Evolutionary conservation across 2,797 vertebrate species (phyloP), one percentile per base, ranked within the genome.

Genomic region (Enteromius treurensis): DNA sequence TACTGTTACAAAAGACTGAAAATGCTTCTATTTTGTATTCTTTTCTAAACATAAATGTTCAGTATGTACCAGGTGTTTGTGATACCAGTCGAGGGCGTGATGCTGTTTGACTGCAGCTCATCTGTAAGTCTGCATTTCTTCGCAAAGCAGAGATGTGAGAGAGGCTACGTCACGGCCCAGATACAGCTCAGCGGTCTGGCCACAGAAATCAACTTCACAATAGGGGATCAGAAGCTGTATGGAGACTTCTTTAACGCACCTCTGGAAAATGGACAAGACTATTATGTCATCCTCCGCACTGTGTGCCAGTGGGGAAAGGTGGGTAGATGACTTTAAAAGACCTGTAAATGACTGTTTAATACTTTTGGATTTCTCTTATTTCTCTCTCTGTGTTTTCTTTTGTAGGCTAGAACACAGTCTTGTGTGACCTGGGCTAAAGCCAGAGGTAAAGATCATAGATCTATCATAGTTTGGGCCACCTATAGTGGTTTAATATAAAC

Each of bases 31-130:
- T 32, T 51, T 51, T 51, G 26, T 8, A 5, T 29, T 23, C 1
- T 14, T 69, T 69, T 70, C 13, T 45, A 1, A 42, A 45, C 10
- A 45, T 45, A 11, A 45, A 45, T 45, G 42, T 91, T 29, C 90
- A 99, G 98, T 91, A 89, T 95, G 45, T 99, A 98, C 91, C 97
- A 99, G 90, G 95, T 98, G 84, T 94, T 97, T 82, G 97, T 98
- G 84, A 88, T 97, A 88, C 96, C 96, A 17, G 78, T 95, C 37
- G 91, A 92, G 55, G 91, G 91, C 15, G 89, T 93, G 29, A 90
- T 92, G 88, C 92, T 92, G 49, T 98, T 98, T 88, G 89, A 94
- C 85, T 99, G 97, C 88, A 93, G 93, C 65, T 95, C 93, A 49
- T 91, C 94, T 87, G 86, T 85, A 40, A 83, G 86, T 74, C 64